These are phyloP conservation scores for Alligator sinensis DNA, from an alignment of 2,113 vertebrate species.

Conservation along the genomic window DNA sequence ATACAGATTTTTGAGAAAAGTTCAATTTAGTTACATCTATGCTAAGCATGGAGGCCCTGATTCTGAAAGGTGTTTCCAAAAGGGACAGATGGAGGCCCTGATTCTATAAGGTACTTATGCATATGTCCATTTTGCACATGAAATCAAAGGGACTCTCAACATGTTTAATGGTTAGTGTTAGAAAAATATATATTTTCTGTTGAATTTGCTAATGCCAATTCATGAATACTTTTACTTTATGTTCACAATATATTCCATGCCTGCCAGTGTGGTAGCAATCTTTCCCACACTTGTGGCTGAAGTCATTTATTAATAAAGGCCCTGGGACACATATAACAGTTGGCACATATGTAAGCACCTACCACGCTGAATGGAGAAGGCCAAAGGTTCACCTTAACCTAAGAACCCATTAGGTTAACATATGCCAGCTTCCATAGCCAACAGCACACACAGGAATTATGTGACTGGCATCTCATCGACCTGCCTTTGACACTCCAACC, in stretches of 20 bases:
- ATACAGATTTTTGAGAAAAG: background rate
- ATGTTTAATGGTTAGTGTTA: background rate
- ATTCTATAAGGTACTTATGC: background rate
- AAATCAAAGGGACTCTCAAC: background rate
- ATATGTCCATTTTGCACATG: background rate
- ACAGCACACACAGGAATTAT: too few relatives aligned
- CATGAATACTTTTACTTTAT: background rate
- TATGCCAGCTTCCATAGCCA: too few relatives aligned
- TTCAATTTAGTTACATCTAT: background rate
- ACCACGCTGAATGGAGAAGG: background rate
- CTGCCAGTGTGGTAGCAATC: too few relatives aligned
- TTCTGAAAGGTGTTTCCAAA: background rate
- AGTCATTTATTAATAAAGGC: too few relatives aligned
- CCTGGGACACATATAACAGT: too few relatives aligned
- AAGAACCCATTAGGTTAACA: too few relatives aligned
- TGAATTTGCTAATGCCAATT: background rate
- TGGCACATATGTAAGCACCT: background rate
- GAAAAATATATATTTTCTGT: too few relatives aligned
- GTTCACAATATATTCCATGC: too few relatives aligned
- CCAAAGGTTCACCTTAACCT: too few relatives aligned
- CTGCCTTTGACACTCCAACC: too few relatives aligned
- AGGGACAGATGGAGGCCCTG: background rate
- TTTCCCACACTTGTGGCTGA: too few relatives aligned
- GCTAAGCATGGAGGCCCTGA: background rate
- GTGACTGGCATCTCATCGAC: too few relatives aligned